Evolutionary conservation across 2,888 invertebrate genomes (phyloP).

Genomic region (Caenorhabditis parvicauda): DNA sequence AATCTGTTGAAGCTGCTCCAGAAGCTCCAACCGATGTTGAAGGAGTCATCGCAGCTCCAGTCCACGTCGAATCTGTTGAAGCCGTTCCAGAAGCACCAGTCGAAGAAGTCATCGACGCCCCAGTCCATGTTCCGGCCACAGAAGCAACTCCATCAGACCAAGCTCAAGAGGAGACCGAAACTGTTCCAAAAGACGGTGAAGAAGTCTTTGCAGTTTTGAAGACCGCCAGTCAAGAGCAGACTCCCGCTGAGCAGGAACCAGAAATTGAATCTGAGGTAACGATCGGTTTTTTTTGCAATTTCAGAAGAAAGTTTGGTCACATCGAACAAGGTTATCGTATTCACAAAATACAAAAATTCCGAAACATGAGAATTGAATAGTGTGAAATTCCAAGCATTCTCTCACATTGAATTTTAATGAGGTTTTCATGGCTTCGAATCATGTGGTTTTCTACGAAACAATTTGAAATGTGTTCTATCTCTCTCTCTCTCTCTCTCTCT

Average conservation of each 20-base stretch:
- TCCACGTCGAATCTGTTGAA: constrained; percentile 3
- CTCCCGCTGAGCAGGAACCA: neutral
- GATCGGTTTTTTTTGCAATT: too few relatives aligned
- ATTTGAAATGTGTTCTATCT: constrained; percentile 5
- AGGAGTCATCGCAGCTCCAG: neutral
- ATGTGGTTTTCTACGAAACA: neutral
- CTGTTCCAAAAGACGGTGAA: constrained; percentile 3
- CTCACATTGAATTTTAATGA: too few relatives aligned
- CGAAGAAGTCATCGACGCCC: neutral
- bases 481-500: constrained; percentile 5
- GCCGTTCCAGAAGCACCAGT: neutral
- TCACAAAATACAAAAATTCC: too few relatives aligned
- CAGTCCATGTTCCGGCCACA: neutral
- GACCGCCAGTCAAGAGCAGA: neutral
- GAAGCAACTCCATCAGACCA: constrained; percentile 2
- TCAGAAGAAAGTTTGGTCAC: too few relatives aligned
- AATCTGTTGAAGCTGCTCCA: constrained; percentile 4
- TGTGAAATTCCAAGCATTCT: too few relatives aligned
- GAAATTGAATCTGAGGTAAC: neutral
- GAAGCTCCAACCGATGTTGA: neutral
- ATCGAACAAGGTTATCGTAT: too few relatives aligned
- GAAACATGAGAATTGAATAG: too few relatives aligned
- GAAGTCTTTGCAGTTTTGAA: neutral
- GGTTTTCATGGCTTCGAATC: too few relatives aligned
- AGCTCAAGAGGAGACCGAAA: neutral